Percentiles rank a stretch among this genome's conserved stretches.
Evolutionary conservation across 2,113 vertebrate genomes (phyloP).

Genomic region (Morone saxatilis): DNA sequence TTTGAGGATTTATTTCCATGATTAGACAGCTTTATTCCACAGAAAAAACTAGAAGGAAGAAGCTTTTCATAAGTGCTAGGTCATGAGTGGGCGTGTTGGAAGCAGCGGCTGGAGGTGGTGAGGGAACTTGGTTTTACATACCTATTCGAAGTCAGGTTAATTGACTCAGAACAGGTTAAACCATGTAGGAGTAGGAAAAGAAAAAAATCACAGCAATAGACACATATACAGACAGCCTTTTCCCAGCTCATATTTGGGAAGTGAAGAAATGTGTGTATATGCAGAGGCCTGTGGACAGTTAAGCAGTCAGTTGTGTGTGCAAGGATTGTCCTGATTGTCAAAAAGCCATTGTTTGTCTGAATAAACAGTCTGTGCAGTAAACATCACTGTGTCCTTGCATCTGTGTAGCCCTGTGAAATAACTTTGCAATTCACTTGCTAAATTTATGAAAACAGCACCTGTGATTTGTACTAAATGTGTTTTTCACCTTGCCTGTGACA

Average conservation of each 20-base stretch:
- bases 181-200: slow-evolving; percentile 3
- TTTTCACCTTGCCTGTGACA: slow-evolving; percentile 4
- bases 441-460: slow-evolving; percentile 15
- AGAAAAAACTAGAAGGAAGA: background rate
- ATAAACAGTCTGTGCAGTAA: slow-evolving; percentile 33
- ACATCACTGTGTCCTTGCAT: slow-evolving; percentile 15
- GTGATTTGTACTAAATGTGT: background rate
- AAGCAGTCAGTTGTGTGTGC: slow-evolving; percentile 9
- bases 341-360: slow-evolving; percentile 19
- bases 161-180: slow-evolving; percentile 39
- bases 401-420: background rate
- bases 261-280: background rate
- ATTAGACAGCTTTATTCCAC: background rate
- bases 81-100: slow-evolving; percentile 1
- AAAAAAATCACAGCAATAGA: background rate
- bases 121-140: slow-evolving; percentile 20
- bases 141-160: slow-evolving; percentile 36
- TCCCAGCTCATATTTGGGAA: background rate
- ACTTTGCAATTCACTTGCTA: background rate
- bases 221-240: background rate
- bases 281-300: slow-evolving; percentile 2
- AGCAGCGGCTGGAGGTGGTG: slow-evolving; percentile 18
- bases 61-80: background rate
- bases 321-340: background rate
- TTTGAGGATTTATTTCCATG: background rate